phyloP scores from a whole-genome alignment of 2,797 vertebrate genomes.

The Loris lydekkerianus region DNA sequence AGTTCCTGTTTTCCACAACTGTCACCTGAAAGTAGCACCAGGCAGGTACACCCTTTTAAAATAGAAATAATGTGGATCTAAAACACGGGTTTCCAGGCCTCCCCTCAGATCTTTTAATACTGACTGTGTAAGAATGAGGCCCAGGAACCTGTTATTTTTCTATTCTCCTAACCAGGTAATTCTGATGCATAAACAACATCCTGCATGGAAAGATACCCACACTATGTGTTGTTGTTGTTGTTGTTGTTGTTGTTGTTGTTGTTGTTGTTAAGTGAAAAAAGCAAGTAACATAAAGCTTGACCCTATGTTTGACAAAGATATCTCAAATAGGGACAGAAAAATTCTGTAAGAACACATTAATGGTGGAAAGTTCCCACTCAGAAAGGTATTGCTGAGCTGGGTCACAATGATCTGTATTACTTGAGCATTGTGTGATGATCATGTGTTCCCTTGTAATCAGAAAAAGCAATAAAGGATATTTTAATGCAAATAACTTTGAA shows the following conservation, averaged over 20 bases:
- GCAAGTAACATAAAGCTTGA: neutral
- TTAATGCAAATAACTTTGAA: neutral
- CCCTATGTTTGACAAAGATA: neutral
- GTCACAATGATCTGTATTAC: accelerated
- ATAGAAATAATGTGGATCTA: neutral
- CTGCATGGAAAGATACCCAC: neutral
- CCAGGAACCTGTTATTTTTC: neutral
- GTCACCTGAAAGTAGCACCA: neutral
- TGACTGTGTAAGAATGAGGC: neutral
- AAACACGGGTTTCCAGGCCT: neutral
- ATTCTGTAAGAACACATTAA: accelerated
- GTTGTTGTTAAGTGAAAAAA: neutral
- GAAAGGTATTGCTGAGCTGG: neutral
- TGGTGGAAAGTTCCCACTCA: neutral
- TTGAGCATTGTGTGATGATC: too few species aligned
- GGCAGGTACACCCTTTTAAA: neutral
- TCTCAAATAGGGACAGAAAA: neutral
- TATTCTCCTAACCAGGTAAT: neutral
- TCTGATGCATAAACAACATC: neutral
- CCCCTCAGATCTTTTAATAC: neutral
- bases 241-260: neutral
- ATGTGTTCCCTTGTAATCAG: neutral
- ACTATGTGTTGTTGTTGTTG: accelerated
- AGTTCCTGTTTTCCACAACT: neutral
- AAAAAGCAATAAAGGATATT: neutral